Evolutionary conservation across 2,888 invertebrate species (phyloP).

Genomic region (Romanomermis culicivorax): DNA sequence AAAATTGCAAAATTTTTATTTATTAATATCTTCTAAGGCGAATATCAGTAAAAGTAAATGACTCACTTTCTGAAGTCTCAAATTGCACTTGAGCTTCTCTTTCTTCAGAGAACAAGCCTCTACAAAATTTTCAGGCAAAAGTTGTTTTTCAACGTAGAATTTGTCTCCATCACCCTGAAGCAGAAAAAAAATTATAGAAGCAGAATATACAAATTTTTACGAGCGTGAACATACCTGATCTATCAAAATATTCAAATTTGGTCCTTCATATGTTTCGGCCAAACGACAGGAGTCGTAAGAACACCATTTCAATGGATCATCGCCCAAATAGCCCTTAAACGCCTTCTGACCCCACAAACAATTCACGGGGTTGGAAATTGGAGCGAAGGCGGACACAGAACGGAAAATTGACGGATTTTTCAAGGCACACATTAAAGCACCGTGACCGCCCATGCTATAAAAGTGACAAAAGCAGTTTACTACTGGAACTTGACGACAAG

Average conservation of each 20-base stretch:
- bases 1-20: too few relatives aligned
- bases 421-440: conserved; percentile 66
- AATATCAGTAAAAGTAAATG: too few relatives aligned
- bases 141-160: conserved; percentile 14
- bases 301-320: conserved; percentile 34
- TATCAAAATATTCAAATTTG: conserved; percentile 56
- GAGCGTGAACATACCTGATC: too few relatives aligned
- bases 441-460: conserved; percentile 88
- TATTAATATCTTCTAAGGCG: too few relatives aligned
- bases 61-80: conserved; percentile 28
- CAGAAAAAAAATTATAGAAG: not conserved
- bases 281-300: conserved; percentile 73
- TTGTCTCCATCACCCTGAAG: conserved; percentile 15
- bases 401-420: conserved; percentile 65
- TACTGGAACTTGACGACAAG: too few relatives aligned
- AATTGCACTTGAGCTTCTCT: conserved; percentile 19
- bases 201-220: too few relatives aligned
- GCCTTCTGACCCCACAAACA: conserved; percentile 54
- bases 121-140: conserved; percentile 57
- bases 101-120: conserved; percentile 47
- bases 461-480: conserved; percentile 23
- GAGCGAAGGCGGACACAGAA: conserved; percentile 73
- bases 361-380: conserved; percentile 65
- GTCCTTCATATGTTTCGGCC: conserved; percentile 57
- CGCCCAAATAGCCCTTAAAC: conserved; percentile 32